Evolutionary conservation across 2,113 vertebrate genomes (phyloP).

Genomic region (Uropsilus gracilis): DNA sequence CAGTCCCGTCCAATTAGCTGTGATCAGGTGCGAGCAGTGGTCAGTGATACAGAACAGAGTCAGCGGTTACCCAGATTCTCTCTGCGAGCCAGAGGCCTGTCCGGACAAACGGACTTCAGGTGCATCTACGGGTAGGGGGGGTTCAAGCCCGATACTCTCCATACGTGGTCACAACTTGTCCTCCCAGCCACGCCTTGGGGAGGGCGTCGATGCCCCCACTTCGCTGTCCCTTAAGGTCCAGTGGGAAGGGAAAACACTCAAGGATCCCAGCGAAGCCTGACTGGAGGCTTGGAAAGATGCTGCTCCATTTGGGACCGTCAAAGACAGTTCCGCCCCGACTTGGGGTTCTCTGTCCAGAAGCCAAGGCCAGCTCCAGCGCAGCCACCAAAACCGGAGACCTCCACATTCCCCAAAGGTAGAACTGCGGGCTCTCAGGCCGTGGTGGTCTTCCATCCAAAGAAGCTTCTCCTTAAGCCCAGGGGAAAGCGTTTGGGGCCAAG

Average conservation of each 20-base stretch:
- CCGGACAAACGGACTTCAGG: neutral
- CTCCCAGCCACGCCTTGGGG: neutral
- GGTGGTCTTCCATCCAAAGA: neutral
- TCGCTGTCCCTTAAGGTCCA: neutral
- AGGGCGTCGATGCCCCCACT: neutral
- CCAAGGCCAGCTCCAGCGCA: neutral
- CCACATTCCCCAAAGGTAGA: neutral
- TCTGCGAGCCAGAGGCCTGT: neutral
- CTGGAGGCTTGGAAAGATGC: neutral
- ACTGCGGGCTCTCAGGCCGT: neutral
- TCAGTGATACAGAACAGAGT: neutral
- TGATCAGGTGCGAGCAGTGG: neutral
- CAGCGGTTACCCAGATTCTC: accelerated
- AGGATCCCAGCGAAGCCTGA: neutral
- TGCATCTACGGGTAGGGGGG: accelerated
- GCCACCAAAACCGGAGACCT: neutral
- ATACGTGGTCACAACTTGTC: accelerated
- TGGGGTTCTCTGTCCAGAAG: neutral
- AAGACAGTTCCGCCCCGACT: neutral
- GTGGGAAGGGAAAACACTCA: neutral
- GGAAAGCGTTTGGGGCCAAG: neutral
- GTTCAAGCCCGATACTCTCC: neutral
- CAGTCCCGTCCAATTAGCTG: neutral
- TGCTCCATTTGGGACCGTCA: neutral
- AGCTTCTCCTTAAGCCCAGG: neutral